Percentiles rank a stretch among this genome's conserved stretches.
Conservation (phyloP, 2,113 vertebrate genomes). For the Boleophthalmus pectinirostris region DNA sequence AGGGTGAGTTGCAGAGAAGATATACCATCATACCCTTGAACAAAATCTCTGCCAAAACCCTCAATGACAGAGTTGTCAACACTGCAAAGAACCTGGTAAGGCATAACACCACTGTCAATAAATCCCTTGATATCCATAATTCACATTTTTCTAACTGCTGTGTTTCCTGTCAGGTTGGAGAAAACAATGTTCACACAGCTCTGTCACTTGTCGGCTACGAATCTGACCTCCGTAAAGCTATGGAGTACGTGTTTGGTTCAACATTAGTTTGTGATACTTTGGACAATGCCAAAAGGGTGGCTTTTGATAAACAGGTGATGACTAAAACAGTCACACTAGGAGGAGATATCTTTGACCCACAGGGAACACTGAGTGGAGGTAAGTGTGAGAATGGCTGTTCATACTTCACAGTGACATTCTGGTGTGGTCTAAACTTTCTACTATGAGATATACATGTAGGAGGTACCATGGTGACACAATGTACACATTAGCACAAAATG, state of each 20-base stretch:
- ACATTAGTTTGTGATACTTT: slow-evolving; percentile 87
- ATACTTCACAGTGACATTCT: too few species aligned
- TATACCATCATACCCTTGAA: slow-evolving; percentile 95
- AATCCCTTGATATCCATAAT: background rate
- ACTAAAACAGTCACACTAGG: slow-evolving; percentile 89
- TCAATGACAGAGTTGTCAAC: slow-evolving; percentile 73
- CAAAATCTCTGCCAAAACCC: slow-evolving; percentile 87
- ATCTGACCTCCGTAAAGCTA: slow-evolving; percentile 88
- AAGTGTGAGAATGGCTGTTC: slow-evolving; percentile 26
- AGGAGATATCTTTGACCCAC: slow-evolving; percentile 92
- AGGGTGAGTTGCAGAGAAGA: slow-evolving; percentile 85
- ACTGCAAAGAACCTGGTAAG: slow-evolving; percentile 87
- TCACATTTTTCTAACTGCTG: background rate
- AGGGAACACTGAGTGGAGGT: slow-evolving; percentile 95
- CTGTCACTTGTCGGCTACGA: slow-evolving; percentile 86
- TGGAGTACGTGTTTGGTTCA: slow-evolving; percentile 95
- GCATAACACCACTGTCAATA: too few species aligned
- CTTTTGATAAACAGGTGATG: slow-evolving; percentile 90
- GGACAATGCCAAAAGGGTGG: slow-evolving; percentile 91
- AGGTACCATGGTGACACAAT: too few species aligned
- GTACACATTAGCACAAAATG: too few species aligned
- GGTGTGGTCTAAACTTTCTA: too few species aligned
- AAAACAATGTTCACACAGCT: slow-evolving; percentile 82
- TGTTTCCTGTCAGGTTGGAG: slow-evolving; percentile 78
- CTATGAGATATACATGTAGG: too few species aligned